Base-by-base conservation (phyloP, 35 echinoderm and acorn worm genomes). In the Ptychodera flava region DNA sequence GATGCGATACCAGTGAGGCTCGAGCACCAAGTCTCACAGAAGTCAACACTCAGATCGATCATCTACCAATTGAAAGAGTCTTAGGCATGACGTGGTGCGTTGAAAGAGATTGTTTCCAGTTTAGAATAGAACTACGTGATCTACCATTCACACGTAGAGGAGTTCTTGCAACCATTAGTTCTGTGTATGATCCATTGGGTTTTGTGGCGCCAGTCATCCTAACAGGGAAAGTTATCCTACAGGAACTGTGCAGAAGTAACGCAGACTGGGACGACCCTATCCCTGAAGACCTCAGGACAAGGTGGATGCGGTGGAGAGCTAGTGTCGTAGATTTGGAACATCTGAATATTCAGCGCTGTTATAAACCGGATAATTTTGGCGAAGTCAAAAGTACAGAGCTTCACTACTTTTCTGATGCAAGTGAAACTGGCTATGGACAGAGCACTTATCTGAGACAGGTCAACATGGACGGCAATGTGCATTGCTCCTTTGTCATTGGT, bases 191-290 rank as follows among this genome's bases (percentile, higher is more conserved):
- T 28, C 85, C 85, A 28, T 2, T 86, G 0, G 38, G 85, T 22
- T 77, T 86, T 32, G 22, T 86, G 31, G 85, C 85, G 10, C 85
- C 85, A 10, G 45, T 64, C 6, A 36, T 86, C 30, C 28, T 86
- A 77, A 76, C 78, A 64, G 85, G 85, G 0, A 86, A 86, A 33
- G 38, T 77, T 29, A 86, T 86, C 34, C 38, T 86, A 1, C 85
- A 89, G 33, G 87, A 89, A 12, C 36, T 89, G 87, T 89, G 87
- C 29, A 89, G 31, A 33, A 34, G 15, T 1, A 75, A 35, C 14
- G 87, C 80, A 31, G 87, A 29, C 0, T 89, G 87, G 87, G 87
- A 89, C 33, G 87, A 89, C 52, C 80, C 87, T 29, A 79, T 89
- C 32, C 16, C 87, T 64, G 80, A 89, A 2, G 29, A 15, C 1